These are phyloP conservation scores for Onychomys leucogaster DNA, from an alignment of 2,797 vertebrate genomes.

Conservation along the genomic window DNA sequence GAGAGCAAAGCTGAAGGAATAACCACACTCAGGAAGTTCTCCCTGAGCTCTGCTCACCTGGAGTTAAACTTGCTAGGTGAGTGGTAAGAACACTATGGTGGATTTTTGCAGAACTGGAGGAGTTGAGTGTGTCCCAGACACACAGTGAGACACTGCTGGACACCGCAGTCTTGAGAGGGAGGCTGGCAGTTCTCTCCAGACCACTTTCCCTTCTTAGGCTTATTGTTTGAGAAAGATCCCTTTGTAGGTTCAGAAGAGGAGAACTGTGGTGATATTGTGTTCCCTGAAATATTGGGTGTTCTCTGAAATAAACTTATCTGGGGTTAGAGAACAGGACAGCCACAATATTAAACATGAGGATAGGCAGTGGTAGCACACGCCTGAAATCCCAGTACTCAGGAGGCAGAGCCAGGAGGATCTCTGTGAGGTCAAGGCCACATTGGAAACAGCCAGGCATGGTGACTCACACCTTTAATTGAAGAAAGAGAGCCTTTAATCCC, in stretches of 20 bases:
- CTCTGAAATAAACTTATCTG: too few relatives aligned
- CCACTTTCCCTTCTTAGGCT: not conserved
- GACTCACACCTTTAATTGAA: too few relatives aligned
- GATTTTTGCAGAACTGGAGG: not conserved
- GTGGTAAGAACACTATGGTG: not conserved
- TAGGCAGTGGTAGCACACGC: too few relatives aligned
- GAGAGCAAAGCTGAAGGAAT: not conserved
- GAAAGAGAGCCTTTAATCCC: too few relatives aligned
- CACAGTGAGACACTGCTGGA: not conserved
- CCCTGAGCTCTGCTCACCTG: not conserved
- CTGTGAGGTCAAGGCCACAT: too few relatives aligned
- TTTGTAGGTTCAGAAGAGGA: not conserved
- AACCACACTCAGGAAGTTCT: not conserved
- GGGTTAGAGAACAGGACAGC: too few relatives aligned
- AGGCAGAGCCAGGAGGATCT: too few relatives aligned
- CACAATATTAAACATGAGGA: too few relatives aligned
- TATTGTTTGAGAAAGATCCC: slow-evolving; percentile 11
- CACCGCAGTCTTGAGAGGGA: not conserved
- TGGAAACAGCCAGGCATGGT: too few relatives aligned
- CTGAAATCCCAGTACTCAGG: too few relatives aligned
- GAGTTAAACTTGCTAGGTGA: not conserved
- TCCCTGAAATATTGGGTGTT: too few relatives aligned
- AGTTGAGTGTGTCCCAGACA: not conserved
- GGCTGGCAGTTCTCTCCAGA: not conserved
- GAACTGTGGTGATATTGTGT: too few relatives aligned